phyloP scores from a whole-genome alignment of 1,140 invertebrate genomes.

The Calliopsis andreniformis region DNA sequence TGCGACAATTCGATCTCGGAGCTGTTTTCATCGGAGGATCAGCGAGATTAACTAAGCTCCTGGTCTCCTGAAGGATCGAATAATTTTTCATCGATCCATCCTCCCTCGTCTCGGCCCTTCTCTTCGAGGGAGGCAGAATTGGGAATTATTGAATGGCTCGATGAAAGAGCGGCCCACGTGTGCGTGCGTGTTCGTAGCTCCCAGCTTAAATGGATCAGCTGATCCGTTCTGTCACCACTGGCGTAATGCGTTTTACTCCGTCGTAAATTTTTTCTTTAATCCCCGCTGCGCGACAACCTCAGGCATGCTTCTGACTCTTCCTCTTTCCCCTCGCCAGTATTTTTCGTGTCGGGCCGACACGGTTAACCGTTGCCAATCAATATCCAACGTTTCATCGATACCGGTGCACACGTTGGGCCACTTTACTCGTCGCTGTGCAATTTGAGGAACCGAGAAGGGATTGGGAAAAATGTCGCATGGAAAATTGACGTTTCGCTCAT shows the following conservation, averaged over 20 bases:
- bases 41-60: too few species aligned
- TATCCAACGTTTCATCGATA: constrained; percentile 8
- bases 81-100: not conserved
- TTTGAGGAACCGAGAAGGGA: not conserved
- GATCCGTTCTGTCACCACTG: not conserved
- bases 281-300: not conserved
- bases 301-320: not conserved
- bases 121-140: not conserved
- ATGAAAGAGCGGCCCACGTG: not conserved
- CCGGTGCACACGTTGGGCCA: not conserved
- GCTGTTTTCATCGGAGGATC: too few species aligned
- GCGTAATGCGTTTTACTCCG: not conserved
- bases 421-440: not conserved
- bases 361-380: constrained; percentile 23
- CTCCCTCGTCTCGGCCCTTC: not conserved
- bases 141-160: not conserved
- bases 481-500: too few species aligned
- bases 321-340: too few species aligned
- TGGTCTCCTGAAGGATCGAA: too few species aligned
- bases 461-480: constrained; percentile 1
- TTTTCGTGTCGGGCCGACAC: too few species aligned
- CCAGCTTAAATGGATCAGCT: constrained; percentile 32
- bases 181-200: too few species aligned
- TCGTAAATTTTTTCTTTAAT: constrained; percentile 34
- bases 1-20: too few species aligned